Conservation (phyloP, 2,797 vertebrate species). For the Anomalospiza imberbis region DNA sequence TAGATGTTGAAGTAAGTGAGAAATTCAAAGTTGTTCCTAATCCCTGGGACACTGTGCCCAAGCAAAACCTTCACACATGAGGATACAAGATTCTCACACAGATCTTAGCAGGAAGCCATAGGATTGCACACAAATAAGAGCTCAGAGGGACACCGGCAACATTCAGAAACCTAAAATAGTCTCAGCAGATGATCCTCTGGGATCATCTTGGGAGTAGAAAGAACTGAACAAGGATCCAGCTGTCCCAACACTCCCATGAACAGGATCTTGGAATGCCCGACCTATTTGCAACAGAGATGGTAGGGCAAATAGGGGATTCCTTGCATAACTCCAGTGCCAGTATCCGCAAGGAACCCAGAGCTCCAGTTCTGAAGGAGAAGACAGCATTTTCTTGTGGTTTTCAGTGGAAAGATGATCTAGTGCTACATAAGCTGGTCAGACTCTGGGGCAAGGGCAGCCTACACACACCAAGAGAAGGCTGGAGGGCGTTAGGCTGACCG, state of each 20-base stretch:
- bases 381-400: not conserved
- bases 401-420: not conserved
- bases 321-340: not conserved
- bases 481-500: not conserved
- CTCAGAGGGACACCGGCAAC: not conserved
- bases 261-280: not conserved
- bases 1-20: not conserved
- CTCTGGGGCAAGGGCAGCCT: not conserved
- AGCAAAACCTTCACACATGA: not conserved
- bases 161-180: conserved; percentile 25
- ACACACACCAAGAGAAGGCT: not conserved
- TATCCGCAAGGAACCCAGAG: not conserved
- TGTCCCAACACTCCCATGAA: conserved; percentile 26
- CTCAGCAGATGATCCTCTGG: conserved; percentile 25
- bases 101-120: not conserved
- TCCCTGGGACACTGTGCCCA: not conserved
- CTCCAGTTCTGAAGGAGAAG: not conserved
- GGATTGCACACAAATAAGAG: not conserved
- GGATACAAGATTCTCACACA: not conserved
- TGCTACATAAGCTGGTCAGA: not conserved
- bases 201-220: not conserved
- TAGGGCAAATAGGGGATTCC: not conserved
- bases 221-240: conserved; percentile 38
- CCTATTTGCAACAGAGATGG: not conserved
- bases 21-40: not conserved